Evolutionary conservation across 37 sponge, comb jelly and placozoan genomes (phyloP).

Genomic region (Theonella swinhoei): DNA sequence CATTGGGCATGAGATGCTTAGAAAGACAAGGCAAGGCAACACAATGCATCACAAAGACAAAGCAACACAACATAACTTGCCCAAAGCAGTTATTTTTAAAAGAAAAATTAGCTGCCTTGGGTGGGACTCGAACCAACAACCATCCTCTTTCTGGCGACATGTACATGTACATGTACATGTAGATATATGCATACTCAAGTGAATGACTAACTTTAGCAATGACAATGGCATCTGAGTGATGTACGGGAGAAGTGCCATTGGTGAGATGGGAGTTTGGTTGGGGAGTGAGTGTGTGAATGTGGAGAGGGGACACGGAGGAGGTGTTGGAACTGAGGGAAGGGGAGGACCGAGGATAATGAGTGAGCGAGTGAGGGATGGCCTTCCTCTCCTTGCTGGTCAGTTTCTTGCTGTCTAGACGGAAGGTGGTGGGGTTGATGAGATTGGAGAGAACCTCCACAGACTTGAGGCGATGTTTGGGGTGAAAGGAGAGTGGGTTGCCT

Average conservation of each 20-base stretch:
- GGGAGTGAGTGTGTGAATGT: background rate
- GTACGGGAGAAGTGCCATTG: background rate
- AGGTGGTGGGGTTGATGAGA: constrained; percentile 26
- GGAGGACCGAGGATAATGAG: constrained; percentile 16
- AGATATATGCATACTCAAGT: no score
- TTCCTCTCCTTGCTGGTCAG: constrained; percentile 49
- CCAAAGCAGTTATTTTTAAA: no score
- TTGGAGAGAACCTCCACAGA: constrained; percentile 39
- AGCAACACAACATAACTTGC: no score
- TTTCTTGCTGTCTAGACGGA: constrained; percentile 63
- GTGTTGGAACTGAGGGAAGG: background rate
- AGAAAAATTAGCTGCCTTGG: no score
- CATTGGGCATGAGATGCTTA: no score
- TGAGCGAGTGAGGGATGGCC: constrained; percentile 36
- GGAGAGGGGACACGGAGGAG: background rate
- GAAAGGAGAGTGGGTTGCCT: constrained; percentile 65
- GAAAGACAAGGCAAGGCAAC: no score
- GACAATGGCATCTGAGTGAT: background rate
- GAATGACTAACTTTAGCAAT: background rate
- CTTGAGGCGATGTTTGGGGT: constrained; percentile 59
- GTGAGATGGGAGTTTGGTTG: background rate
- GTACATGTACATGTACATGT: no score
- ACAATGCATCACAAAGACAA: no score
- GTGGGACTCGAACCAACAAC: no score
- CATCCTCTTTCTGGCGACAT: no score